phyloP scores from a whole-genome alignment of 1,140 invertebrate genomes.

The Caenorhabditis briggsae region DNA sequence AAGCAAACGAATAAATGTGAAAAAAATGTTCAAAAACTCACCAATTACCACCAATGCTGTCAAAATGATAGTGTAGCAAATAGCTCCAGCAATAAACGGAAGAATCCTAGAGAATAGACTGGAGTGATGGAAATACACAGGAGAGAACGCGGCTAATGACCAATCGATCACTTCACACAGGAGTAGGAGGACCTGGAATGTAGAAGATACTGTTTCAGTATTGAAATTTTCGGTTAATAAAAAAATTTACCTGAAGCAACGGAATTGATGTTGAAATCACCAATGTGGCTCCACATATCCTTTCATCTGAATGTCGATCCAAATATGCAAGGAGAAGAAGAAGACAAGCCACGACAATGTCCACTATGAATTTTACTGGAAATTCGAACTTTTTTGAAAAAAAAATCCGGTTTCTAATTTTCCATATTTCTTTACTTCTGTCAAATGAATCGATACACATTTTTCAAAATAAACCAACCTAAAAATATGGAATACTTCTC shows the following conservation, averaged over 20 bases:
- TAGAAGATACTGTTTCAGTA: neutral
- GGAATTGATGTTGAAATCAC: constrained; percentile 59
- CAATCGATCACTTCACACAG: constrained; percentile 58
- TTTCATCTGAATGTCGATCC: constrained; percentile 34
- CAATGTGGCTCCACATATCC: constrained; percentile 37
- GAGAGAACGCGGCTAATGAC: constrained; percentile 58
- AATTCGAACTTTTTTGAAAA: neutral
- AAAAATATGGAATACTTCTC: constrained; percentile 57
- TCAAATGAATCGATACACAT: too few species aligned
- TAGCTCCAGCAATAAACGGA: constrained; percentile 52
- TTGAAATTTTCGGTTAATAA: too few species aligned
- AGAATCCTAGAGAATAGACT: constrained; percentile 40
- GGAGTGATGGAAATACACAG: constrained; percentile 60
- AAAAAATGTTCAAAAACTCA: neutral
- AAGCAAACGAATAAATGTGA: neutral
- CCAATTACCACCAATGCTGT: constrained; percentile 52
- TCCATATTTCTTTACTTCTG: too few species aligned
- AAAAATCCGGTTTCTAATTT: neutral
- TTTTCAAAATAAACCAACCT: neutral
- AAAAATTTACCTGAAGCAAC: constrained; percentile 48
- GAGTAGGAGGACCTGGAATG: constrained; percentile 49
- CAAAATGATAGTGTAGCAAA: constrained; percentile 50
- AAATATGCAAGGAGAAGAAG: constrained; percentile 37
- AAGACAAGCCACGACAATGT: constrained; percentile 52
- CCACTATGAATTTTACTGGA: constrained; percentile 62